Evolutionary conservation across 2,113 vertebrate genomes (phyloP).

Genomic region (Bostrychus sinensis): DNA sequence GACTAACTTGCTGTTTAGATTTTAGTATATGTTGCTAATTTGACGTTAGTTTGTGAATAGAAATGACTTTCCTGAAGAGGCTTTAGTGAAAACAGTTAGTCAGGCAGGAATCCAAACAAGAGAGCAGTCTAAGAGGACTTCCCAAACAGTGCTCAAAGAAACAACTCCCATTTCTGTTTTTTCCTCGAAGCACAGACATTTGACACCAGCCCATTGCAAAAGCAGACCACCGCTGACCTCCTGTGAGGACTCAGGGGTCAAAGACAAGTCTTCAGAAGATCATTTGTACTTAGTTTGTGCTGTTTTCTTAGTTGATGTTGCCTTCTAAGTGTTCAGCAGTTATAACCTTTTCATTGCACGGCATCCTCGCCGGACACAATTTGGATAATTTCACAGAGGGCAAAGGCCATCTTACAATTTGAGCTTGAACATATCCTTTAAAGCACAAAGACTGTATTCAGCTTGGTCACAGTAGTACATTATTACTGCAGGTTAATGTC

Average conservation of each 20-base stretch:
- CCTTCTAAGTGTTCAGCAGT: neutral
- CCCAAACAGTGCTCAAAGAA: constrained; percentile 39
- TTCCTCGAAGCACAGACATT: constrained; percentile 52
- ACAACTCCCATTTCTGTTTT: constrained; percentile 25
- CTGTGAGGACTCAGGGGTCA: constrained; percentile 46
- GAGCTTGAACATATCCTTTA: neutral
- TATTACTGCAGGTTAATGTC: too few species aligned
- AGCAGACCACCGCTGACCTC: constrained; percentile 49
- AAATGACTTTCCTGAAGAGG: too few species aligned
- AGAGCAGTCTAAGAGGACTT: constrained; percentile 30
- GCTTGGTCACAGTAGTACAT: too few species aligned
- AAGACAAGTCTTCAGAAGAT: constrained; percentile 16
- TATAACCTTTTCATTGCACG: neutral
- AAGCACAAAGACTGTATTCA: neutral
- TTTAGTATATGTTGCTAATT: constrained; percentile 1
- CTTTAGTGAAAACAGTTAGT: constrained; percentile 8
- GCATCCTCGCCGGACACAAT: constrained; percentile 1
- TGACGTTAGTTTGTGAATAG: too few species aligned
- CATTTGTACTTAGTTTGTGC: constrained; percentile 2
- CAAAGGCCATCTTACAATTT: constrained; percentile 4
- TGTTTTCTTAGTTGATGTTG: neutral
- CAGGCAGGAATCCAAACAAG: constrained; percentile 48
- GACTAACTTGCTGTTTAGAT: neutral
- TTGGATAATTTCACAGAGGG: neutral
- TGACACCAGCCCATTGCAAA: constrained; percentile 66